Evolutionary conservation across 2,888 invertebrate species (phyloP).

Genomic region (Plebejus anna): DNA sequence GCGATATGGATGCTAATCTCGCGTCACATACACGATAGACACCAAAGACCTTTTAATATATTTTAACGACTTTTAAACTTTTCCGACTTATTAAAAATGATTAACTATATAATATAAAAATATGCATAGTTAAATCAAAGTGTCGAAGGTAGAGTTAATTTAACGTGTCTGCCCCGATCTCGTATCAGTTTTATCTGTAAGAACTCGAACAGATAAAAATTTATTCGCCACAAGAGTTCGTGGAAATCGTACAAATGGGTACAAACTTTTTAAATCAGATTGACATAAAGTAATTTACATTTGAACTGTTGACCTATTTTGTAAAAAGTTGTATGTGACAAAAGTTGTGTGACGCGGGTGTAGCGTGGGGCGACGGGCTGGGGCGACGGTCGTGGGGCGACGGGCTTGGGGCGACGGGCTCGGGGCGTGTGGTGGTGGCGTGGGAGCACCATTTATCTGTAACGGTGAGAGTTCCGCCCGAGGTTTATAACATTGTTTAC

Average conservation of each 20-base stretch:
- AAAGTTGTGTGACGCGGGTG: conserved; percentile 19
- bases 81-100: too few relatives aligned
- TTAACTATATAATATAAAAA: neutral
- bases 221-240: neutral
- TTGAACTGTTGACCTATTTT: conserved; percentile 8
- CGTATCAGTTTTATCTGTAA: neutral
- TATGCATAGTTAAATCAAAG: neutral
- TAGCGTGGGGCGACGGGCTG: neutral
- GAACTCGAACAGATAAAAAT: neutral
- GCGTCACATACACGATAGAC: too few relatives aligned
- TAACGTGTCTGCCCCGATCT: neutral
- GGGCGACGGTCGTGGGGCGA: neutral
- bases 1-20: too few relatives aligned
- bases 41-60: too few relatives aligned
- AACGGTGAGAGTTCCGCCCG: neutral
- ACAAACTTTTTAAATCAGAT: conserved; percentile 1
- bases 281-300: conserved; percentile 9
- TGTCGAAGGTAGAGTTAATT: neutral
- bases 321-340: conserved; percentile 22
- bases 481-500: neutral
- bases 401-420: neutral
- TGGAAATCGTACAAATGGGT: neutral
- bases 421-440: too few relatives aligned
- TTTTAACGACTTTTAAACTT: too few relatives aligned
- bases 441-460: neutral